phyloP scores from a whole-genome alignment of 1,140 invertebrate species.

The Heterodera schachtii region DNA sequence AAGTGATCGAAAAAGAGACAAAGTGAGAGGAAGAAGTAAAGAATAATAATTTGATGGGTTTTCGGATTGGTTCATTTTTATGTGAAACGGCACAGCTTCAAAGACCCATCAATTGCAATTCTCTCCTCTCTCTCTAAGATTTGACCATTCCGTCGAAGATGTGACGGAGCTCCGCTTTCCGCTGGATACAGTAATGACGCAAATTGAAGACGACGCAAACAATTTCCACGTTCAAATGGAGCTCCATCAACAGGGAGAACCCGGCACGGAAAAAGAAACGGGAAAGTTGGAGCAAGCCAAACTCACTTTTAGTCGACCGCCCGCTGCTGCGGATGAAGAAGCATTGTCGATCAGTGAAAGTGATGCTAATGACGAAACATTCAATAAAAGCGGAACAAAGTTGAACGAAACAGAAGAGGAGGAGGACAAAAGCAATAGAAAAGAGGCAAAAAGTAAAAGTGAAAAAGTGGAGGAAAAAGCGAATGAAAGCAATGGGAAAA shows the following conservation, averaged over 20 bases:
- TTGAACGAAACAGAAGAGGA: not conserved
- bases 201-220: constrained; percentile 6
- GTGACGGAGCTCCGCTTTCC: not conserved
- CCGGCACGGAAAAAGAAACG: not conserved
- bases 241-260: not conserved
- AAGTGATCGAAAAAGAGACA: not conserved
- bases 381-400: not conserved
- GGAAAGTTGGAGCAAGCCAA: not conserved
- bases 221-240: constrained; percentile 3
- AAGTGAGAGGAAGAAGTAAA: not conserved
- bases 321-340: not conserved
- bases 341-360: not conserved
- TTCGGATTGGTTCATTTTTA: not conserved
- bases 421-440: not conserved
- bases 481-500: not conserved
- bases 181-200: constrained; percentile 4
- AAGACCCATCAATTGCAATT: not conserved
- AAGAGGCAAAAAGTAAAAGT: not conserved
- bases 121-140: not conserved
- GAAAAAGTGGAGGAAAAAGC: not conserved
- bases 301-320: not conserved
- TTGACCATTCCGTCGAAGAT: not conserved
- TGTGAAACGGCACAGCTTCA: not conserved
- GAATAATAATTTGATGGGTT: not conserved
- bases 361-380: not conserved